A percentile compares a stretch with the other conserved stretches of the same genome.
Evolutionary conservation across 2,797 vertebrate species (phyloP).

Genomic region (Selene dorsalis): DNA sequence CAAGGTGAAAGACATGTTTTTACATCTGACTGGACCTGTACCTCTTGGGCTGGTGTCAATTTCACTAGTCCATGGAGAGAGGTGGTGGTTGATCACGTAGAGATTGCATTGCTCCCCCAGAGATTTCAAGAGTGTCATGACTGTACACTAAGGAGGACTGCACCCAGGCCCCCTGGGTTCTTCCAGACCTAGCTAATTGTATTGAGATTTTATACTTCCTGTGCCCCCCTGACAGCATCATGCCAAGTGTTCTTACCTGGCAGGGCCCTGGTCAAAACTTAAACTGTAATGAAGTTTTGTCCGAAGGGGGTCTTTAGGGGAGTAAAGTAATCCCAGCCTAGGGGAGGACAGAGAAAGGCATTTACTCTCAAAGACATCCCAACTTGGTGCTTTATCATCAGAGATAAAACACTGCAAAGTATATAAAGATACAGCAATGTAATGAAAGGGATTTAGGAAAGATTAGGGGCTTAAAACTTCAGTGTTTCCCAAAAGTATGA

Average conservation of each 20-base stretch:
- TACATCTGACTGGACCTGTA: slow-evolving; percentile 44
- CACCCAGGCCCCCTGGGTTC: slow-evolving; percentile 33
- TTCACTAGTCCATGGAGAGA: slow-evolving; percentile 43
- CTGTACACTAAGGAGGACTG: slow-evolving; percentile 31
- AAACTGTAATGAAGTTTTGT: slow-evolving; percentile 55
- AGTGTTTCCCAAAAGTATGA: slow-evolving; percentile 62
- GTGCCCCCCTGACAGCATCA: slow-evolving; percentile 16
- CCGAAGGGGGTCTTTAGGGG: slow-evolving; percentile 40
- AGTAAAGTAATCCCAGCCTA: slow-evolving; percentile 43
- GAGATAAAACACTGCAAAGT: slow-evolving; percentile 49
- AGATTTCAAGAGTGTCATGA: slow-evolving; percentile 47
- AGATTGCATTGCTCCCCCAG: slow-evolving; percentile 58
- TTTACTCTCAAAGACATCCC: slow-evolving; percentile 42
- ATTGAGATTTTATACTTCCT: slow-evolving; percentile 33
- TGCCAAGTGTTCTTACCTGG: slow-evolving; percentile 6
- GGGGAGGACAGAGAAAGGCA: slow-evolving; percentile 22
- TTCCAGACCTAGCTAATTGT: slow-evolving; percentile 29
- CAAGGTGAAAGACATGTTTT: slow-evolving; percentile 61
- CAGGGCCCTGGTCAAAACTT: slow-evolving; percentile 36
- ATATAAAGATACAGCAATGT: slow-evolving; percentile 47
- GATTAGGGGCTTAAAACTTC: slow-evolving; percentile 68
- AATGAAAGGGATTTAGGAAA: slow-evolving; percentile 62
- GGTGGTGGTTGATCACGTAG: slow-evolving; percentile 47
- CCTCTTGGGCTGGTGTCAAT: slow-evolving; percentile 48
- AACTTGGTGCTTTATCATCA: slow-evolving; percentile 36